These are phyloP conservation scores for Agonum fuliginosum DNA, from an alignment of 2,888 invertebrate genomes.

Conservation along the genomic window DNA sequence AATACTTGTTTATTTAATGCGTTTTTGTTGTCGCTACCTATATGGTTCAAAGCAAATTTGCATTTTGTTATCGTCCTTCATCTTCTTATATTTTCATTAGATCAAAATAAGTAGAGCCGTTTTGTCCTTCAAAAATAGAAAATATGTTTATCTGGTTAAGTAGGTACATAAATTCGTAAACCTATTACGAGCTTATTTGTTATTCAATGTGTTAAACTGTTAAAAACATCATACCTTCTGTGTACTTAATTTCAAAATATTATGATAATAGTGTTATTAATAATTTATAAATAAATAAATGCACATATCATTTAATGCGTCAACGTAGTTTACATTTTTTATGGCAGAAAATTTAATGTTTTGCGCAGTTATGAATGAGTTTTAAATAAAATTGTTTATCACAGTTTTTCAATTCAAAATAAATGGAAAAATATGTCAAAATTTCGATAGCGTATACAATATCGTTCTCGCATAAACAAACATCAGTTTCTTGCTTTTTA, in stretches of 20 bases:
- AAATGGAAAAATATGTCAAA: not conserved
- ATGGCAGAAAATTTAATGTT: not conserved
- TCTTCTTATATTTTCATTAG: too few species aligned
- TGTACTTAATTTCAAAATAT: not conserved
- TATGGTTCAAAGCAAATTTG: too few species aligned
- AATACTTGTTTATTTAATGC: too few species aligned
- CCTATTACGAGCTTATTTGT: too few species aligned
- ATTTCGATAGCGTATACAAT: slow-evolving; percentile 1
- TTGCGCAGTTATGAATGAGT: not conserved
- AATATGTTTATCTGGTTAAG: too few species aligned
- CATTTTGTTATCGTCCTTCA: too few species aligned
- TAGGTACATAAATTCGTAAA: too few species aligned
- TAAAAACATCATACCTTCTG: not conserved
- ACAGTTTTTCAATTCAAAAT: not conserved
- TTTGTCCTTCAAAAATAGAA: too few species aligned
- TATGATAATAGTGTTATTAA: not conserved
- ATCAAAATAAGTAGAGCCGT: too few species aligned
- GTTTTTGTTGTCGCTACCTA: too few species aligned
- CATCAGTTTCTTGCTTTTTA: not conserved
- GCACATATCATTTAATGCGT: too few species aligned
- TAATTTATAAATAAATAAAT: not conserved
- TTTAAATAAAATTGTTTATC: not conserved
- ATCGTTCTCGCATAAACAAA: not conserved
- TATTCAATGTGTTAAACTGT: slow-evolving; percentile 4
- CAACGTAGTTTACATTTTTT: too few species aligned